These are phyloP conservation scores for Crypturellus tataupa DNA, from an alignment of 2,797 vertebrate genomes.

Conservation along the genomic window DNA sequence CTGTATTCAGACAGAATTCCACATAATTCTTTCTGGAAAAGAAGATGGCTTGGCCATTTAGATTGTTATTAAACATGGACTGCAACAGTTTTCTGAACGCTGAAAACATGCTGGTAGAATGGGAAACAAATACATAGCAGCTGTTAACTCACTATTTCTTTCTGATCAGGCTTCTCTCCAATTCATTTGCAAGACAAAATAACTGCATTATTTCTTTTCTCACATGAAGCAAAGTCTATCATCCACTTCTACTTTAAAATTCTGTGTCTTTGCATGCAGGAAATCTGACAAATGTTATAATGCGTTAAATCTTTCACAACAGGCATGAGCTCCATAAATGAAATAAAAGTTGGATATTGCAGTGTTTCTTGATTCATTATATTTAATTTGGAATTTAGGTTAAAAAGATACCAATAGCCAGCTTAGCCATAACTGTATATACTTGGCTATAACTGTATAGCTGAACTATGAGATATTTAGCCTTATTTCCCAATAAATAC, in stretches of 20 bases:
- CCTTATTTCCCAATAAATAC: background rate
- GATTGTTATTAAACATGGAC: background rate
- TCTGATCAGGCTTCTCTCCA: background rate
- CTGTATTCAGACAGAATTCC: background rate
- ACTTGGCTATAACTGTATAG: background rate
- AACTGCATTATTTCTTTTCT: background rate
- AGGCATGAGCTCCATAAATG: background rate
- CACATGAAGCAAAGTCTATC: background rate
- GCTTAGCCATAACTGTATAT: background rate
- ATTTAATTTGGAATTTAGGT: background rate
- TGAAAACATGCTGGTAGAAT: background rate
- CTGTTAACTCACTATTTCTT: background rate
- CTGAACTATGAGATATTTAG: background rate
- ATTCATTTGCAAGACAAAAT: slow-evolving; percentile 1
- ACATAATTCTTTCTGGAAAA: slow-evolving; percentile 1
- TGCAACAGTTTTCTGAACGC: background rate
- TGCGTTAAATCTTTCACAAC: fast-evolving
- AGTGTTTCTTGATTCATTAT: fast-evolving
- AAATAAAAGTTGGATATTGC: background rate
- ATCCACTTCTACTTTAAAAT: background rate
- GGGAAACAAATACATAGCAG: background rate
- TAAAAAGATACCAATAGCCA: background rate
- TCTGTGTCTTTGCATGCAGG: background rate
- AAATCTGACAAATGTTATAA: background rate
- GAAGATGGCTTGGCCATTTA: background rate